These are phyloP conservation scores for Pipistrellus pipistrellus DNA, from an alignment of 2,797 vertebrate genomes.

Conservation along the genomic window DNA sequence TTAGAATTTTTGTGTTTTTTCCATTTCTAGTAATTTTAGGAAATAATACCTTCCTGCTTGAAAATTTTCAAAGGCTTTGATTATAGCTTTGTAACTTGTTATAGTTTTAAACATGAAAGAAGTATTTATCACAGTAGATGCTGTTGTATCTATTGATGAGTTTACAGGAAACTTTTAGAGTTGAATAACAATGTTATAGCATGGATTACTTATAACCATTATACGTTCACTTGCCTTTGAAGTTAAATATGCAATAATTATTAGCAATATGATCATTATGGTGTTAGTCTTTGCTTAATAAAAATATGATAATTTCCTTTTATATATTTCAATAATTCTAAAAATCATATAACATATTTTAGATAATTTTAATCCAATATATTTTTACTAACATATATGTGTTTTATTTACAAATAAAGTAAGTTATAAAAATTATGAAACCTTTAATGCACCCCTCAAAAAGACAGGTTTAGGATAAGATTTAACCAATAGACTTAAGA, in stretches of 20 bases:
- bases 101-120: conserved; percentile 10
- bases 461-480: not conserved
- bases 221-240: conserved; percentile 39
- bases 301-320: not conserved
- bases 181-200: conserved; percentile 28
- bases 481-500: not conserved
- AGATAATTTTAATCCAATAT: not conserved
- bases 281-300: conserved; percentile 8
- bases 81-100: conserved; percentile 16
- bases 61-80: conserved; percentile 50
- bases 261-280: not conserved
- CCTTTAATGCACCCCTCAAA: not conserved
- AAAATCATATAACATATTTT: conserved; percentile 53
- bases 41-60: conserved; percentile 55
- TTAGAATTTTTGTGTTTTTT: conserved; percentile 52
- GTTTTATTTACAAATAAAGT: conserved; percentile 34
- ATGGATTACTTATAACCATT: not conserved
- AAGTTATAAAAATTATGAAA: conserved; percentile 7
- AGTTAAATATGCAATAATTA: conserved; percentile 43
- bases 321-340: conserved; percentile 21
- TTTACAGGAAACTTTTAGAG: not conserved
- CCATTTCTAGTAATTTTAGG: conserved; percentile 44
- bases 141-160: not conserved
- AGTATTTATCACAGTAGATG: not conserved
- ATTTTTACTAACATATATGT: conserved; percentile 28